These are phyloP conservation scores for Acipenser oxyrinchus DNA, from an alignment of 2,797 vertebrate species.

Conservation along the genomic window DNA sequence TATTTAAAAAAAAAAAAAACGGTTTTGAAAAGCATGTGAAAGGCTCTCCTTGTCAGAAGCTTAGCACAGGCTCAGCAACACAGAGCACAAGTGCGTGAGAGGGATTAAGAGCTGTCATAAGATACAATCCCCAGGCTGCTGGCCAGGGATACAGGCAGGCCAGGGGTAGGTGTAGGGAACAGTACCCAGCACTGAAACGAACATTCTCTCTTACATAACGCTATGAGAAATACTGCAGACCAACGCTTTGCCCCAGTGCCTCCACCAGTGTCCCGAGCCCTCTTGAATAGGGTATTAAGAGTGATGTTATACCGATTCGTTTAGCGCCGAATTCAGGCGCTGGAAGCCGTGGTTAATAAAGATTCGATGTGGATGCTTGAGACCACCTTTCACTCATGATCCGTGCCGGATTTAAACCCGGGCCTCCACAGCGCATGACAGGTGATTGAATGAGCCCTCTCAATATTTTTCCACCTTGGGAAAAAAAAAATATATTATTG, in stretches of 20 bases:
- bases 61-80: conserved; percentile 27
- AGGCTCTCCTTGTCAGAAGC: conserved; percentile 23
- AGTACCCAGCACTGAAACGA: conserved; percentile 28
- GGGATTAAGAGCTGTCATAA: conserved; percentile 50
- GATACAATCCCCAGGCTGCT: conserved; percentile 23
- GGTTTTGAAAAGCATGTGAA: background rate
- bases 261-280: background rate
- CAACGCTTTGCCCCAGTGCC: no score
- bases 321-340: conserved; percentile 23
- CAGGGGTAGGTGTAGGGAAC: conserved; percentile 22
- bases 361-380: no score
- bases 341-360: no score
- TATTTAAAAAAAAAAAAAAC: background rate
- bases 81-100: conserved; percentile 29
- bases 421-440: no score
- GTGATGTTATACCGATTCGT: conserved; percentile 43
- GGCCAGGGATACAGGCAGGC: conserved; percentile 18
- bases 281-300: background rate
- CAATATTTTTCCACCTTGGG: no score
- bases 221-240: no score
- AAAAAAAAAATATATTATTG: no score
- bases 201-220: conserved; percentile 27
- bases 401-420: no score
- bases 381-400: no score
- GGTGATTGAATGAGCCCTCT: no score